Evolutionary conservation across 1,140 invertebrate genomes (phyloP), one percentile per base, ranked within the genome.

Genomic region (Amphibalanus amphitrite): DNA sequence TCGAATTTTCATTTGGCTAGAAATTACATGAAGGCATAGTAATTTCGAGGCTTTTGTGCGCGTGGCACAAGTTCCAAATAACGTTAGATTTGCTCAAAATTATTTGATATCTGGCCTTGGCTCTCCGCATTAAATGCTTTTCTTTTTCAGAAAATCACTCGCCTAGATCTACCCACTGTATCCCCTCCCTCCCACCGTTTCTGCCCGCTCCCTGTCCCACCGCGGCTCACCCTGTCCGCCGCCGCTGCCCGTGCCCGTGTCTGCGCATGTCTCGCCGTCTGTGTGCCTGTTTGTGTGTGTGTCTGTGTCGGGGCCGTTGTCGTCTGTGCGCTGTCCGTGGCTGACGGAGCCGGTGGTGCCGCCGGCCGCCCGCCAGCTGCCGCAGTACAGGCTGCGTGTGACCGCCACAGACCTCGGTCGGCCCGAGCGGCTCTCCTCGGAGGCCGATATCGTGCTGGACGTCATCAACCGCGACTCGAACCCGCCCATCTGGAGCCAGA

Each of bases 401-500:
- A 89, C 90, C 82, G 93, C 93, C 81, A 91, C 89, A 79, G 93
- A 96, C 86, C 87, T 87, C 84, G 93, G 93, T 81, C 86, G 85
- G 81, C 73, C 74, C 75, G 88, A 89, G 81, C 88, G 89, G 80
- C 90, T 90, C 80, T 88, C 86, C 83, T 92, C 92, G 82, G 90
- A 93, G 84, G 93, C 95, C 83, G 92, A 95, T 83, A 91, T 95
- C 84, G 90, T 93, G 82, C 90, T 96, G 88, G 92, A 93, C 86
- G 92, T 96, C 83, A 92, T 96, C 85, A 92, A 95, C 88, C 90
- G 91, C 84, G 93, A 94, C 87, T 95, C 94, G 89, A 95, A 95
- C 86, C 92, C 93, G 81, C 93, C 93, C 82, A 86, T 93, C 81
- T 96, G 92, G 92, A 91, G 95, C 85, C 86, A 86, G 83, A 87